Percentiles rank a stretch among this genome's conserved stretches.
Conservation (phyloP, 1,140 invertebrate species). For the Matsumurasca onukii region DNA sequence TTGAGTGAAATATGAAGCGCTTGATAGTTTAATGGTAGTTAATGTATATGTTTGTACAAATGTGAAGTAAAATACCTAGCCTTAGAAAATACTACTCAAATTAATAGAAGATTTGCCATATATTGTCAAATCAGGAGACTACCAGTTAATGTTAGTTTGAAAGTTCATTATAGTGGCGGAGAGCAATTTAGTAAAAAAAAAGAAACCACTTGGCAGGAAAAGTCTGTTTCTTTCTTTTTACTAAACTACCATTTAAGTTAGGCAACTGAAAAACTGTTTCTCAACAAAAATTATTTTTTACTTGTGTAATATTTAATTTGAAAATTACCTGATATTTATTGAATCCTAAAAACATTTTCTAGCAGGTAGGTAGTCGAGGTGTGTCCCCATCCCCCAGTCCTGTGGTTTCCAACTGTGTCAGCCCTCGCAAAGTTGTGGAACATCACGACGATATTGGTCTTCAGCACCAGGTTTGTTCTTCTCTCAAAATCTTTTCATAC, state of each 20-base stretch:
- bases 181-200: too few species aligned
- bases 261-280: not conserved
- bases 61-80: too few species aligned
- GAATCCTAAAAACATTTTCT: not conserved
- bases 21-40: too few species aligned
- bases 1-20: too few species aligned
- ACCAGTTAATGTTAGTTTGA: too few species aligned
- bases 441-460: conserved; percentile 27
- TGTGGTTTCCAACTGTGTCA: conserved; percentile 39
- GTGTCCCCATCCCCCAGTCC: conserved; percentile 51
- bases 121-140: too few species aligned
- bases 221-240: not conserved
- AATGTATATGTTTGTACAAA: too few species aligned
- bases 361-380: conserved; percentile 27
- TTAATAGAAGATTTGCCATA: too few species aligned
- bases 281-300: not conserved
- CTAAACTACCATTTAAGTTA: not conserved
- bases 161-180: too few species aligned
- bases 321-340: not conserved
- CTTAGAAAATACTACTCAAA: too few species aligned
- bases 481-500: not conserved
- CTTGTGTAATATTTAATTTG: not conserved
- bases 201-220: too few species aligned
- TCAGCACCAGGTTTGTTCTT: conserved; percentile 23
- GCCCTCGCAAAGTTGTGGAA: conserved; percentile 30